These are phyloP conservation scores for Eupithecia subfuscata DNA, from an alignment of 2,888 invertebrate genomes.

Conservation along the genomic window DNA sequence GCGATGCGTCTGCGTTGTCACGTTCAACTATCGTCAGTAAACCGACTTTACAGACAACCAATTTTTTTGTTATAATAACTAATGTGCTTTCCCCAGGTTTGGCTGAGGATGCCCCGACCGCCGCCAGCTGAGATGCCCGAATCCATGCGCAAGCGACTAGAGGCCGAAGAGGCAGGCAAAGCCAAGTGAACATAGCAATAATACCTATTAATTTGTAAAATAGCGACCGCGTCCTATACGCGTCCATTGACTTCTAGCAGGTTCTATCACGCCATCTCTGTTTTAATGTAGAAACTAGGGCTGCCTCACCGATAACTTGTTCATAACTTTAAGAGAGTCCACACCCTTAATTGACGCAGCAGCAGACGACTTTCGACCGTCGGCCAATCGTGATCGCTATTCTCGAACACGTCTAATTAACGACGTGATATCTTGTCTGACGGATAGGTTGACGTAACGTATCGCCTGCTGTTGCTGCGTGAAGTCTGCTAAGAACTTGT, in stretches of 20 bases:
- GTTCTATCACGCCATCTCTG: background rate
- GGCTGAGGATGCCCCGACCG: slow-evolving; percentile 94
- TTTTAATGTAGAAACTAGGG: background rate
- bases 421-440: too few species aligned
- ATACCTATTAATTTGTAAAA: slow-evolving; percentile 27
- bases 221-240: slow-evolving; percentile 18
- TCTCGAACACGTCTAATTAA: too few species aligned
- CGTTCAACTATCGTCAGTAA: too few species aligned
- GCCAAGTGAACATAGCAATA: slow-evolving; percentile 59
- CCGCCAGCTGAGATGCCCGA: slow-evolving; percentile 99
- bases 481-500: background rate
- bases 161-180: slow-evolving; percentile 71
- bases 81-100: slow-evolving; percentile 72
- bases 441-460: too few species aligned
- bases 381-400: too few species aligned
- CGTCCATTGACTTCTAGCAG: background rate
- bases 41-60: too few species aligned
- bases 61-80: too few species aligned
- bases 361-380: too few species aligned
- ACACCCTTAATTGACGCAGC: background rate
- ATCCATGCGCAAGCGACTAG: slow-evolving; percentile 90
- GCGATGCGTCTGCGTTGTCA: too few species aligned
- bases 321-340: background rate
- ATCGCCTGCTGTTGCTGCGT: too few species aligned
- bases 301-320: background rate